Percentiles rank a stretch among this genome's conserved stretches.
Conservation (phyloP, 2,113 vertebrate species). For the Trachemys scripta region DNA sequence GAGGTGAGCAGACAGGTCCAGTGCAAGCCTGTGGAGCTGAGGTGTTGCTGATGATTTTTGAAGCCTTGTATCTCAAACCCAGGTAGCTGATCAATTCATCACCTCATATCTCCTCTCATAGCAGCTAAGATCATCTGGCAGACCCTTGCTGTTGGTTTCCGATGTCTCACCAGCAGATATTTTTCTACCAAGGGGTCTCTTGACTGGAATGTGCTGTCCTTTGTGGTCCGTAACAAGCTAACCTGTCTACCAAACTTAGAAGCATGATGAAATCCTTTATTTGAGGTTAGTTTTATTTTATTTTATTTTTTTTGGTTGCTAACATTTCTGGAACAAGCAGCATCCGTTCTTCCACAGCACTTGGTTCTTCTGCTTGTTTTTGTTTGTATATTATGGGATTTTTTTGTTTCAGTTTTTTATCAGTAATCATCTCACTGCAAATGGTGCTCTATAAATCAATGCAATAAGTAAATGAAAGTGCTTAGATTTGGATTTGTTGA, state of each 20-base stretch:
- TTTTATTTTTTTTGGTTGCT: neutral
- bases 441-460: slow-evolving; percentile 45
- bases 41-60: neutral
- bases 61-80: neutral
- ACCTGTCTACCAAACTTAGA: neutral
- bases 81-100: neutral
- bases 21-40: neutral
- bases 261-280: neutral
- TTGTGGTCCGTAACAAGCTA: neutral
- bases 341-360: neutral
- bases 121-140: neutral
- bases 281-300: neutral
- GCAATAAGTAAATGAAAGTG: slow-evolving; percentile 22
- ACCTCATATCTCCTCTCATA: neutral
- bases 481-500: neutral
- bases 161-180: neutral
- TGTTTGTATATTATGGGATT: slow-evolving; percentile 1
- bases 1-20: neutral
- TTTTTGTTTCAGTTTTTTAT: neutral
- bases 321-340: neutral
- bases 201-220: neutral
- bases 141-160: neutral
- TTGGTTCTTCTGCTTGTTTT: neutral
- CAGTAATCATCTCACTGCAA: slow-evolving; percentile 10
- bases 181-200: neutral